phyloP scores from a whole-genome alignment of 2,888 invertebrate species.

The Oeneis ivallda region DNA sequence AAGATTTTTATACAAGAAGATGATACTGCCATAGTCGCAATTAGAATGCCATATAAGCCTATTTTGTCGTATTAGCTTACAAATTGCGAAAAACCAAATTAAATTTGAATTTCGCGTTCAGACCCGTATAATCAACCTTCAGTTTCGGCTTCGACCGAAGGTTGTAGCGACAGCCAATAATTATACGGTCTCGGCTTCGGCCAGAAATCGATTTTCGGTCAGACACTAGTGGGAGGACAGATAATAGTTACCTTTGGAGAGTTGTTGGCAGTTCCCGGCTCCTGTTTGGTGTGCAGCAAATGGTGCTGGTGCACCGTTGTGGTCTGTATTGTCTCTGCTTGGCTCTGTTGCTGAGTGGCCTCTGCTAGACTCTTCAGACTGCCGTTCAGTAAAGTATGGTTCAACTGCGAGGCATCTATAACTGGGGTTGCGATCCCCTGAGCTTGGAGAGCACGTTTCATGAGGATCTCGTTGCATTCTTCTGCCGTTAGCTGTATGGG shows the following conservation, averaged over 20 bases:
- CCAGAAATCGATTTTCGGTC: too few species aligned
- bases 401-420: conserved; percentile 74
- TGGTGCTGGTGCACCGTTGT: conserved; percentile 71
- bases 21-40: too few species aligned
- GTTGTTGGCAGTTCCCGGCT: conserved; percentile 82
- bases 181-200: too few species aligned
- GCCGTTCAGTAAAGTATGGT: conserved; percentile 72
- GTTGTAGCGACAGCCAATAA: too few species aligned
- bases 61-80: too few species aligned
- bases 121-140: too few species aligned
- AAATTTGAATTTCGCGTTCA: too few species aligned
- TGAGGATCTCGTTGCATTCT: conserved; percentile 89
- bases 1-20: too few species aligned
- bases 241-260: conserved; percentile 74
- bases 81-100: too few species aligned
- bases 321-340: conserved; percentile 66
- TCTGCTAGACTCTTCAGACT: conserved; percentile 69
- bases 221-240: too few species aligned
- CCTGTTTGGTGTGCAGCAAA: conserved; percentile 79
- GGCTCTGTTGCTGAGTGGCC: conserved; percentile 60
- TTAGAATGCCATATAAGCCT: too few species aligned
- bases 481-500: conserved; percentile 88
- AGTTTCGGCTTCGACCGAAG: too few species aligned
- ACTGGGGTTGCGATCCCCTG: conserved; percentile 79
- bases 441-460: conserved; percentile 88